Base-by-base conservation (phyloP, 2,888 invertebrate species). In the Dendrolimus houi region DNA sequence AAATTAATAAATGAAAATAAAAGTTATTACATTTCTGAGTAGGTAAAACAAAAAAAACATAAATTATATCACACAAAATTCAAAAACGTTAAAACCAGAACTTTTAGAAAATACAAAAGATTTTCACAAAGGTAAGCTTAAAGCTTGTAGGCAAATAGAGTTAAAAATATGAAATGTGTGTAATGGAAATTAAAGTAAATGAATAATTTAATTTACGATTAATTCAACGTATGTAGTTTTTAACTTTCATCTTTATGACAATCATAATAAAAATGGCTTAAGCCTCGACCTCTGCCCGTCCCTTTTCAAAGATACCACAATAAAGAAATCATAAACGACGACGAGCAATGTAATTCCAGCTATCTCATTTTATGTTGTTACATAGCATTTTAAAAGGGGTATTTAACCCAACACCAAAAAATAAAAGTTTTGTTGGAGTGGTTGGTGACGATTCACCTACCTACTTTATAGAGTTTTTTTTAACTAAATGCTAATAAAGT, bases 141-240 rank as follows among this genome's bases (percentile, higher is more conserved):
- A 47, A 47, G 9, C 9, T 47, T 47, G 2, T 47, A 47, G 12
- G 29, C 29, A 29, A 29, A 29, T 29, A 29, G 29, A 6, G 0
- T 29, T 0, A 29, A 29, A 29, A 6, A 29, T 3, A 29, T 29
- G 29, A 29, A 29, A 29, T 29, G 29, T 29, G 29, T 29, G 29
- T 29, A 29, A 29, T 29, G 29, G 3, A 29, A 17, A 17, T 17
- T 2, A 17, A 17, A 47, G 9, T 47, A 47, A 9, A 47, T 47
- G 47, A 47, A 12, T 47, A 8, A 10, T 47, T 47, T 9, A 47
- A 47, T 9, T 47, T 47, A 47, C 3, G 29, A 29, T 3, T 47
- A 47, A 47, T 10, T 47, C 2, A 10, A 12, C 12, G 47, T 47
- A 47, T 47, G 65, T 60, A 64, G 57, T 60, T 64, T 61, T 60